phyloP scores from a whole-genome alignment of 2,797 vertebrate species.

The Scomberomorus guttatus region DNA sequence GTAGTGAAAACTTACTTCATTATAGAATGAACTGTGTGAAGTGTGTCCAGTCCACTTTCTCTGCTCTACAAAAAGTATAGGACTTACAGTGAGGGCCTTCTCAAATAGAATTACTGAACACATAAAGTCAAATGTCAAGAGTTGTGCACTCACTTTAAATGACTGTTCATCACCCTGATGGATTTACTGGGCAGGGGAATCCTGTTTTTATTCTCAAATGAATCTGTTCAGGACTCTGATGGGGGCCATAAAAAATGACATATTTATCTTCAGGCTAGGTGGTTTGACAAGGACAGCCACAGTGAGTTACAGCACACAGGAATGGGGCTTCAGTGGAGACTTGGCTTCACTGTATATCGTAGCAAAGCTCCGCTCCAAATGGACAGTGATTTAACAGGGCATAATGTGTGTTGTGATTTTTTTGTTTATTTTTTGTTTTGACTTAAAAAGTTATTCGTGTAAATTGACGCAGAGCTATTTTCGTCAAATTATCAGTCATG shows the following conservation, averaged over 20 bases:
- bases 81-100: conserved; percentile 47
- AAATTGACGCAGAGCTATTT: not conserved
- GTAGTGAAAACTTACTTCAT: not conserved
- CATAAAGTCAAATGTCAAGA: conserved; percentile 82
- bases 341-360: conserved; percentile 62
- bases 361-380: conserved; percentile 35
- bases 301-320: conserved; percentile 76
- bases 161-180: conserved; percentile 83
- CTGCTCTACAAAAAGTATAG: conserved; percentile 24
- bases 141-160: conserved; percentile 82
- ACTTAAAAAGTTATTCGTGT: not conserved
- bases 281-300: conserved; percentile 84
- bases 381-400: conserved; percentile 30
- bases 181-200: conserved; percentile 82
- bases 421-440: not conserved
- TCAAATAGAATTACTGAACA: conserved; percentile 77
- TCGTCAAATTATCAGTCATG: conserved; percentile 18
- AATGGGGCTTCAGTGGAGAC: conserved; percentile 66
- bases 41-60: conserved; percentile 23
- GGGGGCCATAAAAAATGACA: conserved; percentile 83
- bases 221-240: conserved; percentile 83
- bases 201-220: conserved; percentile 86
- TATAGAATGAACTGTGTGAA: not conserved
- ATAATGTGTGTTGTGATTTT: conserved; percentile 14
- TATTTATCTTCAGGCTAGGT: conserved; percentile 85